Base-by-base conservation (phyloP, 2,888 invertebrate genomes). In the Trisateles emortualis region DNA sequence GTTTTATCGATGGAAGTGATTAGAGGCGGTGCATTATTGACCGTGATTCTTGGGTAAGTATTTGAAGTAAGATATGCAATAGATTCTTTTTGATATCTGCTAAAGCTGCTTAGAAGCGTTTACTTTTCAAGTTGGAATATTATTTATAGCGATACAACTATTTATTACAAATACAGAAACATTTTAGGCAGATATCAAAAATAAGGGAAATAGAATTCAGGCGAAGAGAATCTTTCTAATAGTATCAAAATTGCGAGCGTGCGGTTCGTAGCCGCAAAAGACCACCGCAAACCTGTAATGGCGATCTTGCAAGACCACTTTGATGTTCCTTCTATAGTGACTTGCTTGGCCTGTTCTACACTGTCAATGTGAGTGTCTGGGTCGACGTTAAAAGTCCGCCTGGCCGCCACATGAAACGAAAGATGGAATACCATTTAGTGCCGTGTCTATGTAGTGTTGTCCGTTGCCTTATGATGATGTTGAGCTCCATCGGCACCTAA, bases 291-390 rank as follows among this genome's bases (percentile, higher is more conserved):
- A 99, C 98, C 98, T 98, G 98, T 99, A 91, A 99, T 98, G 94
- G 98, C 98, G 95, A 99, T 98, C 96, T 99, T 99, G 96, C 98
- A 98, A 93, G 98, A 98, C 99, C 99, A 99, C 95, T 99, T 98
- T 93, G 98, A 98, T 86, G 98, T 99, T 94, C 99, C 99, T 95
- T 98, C 98, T 93, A 99, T 97, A 94, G 99, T 98, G 95, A 97
- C 96, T 95, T 96, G 97, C 95, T 99, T 97, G 90, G 98, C 98
- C 94, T 98, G 98, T 94, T 98, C 98, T 94, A 98, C 96, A 94
- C 97, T 97, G 96, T 98, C 98, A 94, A 98, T 97, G 95, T 98
- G 98, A 94, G 97, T 97, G 94, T 98, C 98, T 94, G 98, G 97
- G 94, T 98, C 98, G 96, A 98, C 97, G 95, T 96, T 96, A 96